Evolutionary conservation across 2,888 invertebrate species (phyloP).

Genomic region (Notocelia uddmanniana): DNA sequence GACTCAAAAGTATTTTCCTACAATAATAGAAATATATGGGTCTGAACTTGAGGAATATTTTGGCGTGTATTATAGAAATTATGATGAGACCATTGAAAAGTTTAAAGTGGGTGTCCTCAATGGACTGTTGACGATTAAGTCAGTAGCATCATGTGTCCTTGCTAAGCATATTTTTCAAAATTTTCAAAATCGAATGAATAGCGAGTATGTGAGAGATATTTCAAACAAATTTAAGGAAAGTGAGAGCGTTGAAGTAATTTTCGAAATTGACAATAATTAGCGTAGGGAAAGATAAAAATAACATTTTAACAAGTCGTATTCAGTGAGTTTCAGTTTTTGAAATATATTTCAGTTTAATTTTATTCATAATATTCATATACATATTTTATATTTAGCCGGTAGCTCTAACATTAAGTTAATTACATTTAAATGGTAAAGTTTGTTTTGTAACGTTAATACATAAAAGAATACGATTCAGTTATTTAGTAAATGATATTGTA

Average conservation of each 20-base stretch:
- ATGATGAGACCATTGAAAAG: constrained; percentile 1
- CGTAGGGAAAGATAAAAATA: no score
- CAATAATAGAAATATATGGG: constrained; percentile 60
- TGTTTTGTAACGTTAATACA: no score
- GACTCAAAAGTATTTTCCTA: constrained; percentile 58
- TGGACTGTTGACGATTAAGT: not conserved
- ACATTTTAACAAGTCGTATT: no score
- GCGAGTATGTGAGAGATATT: not conserved
- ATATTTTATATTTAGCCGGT: no score
- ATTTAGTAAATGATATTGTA: no score
- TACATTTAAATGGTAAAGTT: no score
- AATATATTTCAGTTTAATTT: no score
- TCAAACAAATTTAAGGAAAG: not conserved
- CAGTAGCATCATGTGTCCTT: not conserved
- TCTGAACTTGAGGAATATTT: constrained; percentile 53
- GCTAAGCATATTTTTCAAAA: not conserved
- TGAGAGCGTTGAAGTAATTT: not conserved
- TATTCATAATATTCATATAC: no score
- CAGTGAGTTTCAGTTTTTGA: no score
- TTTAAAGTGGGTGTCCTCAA: constrained; percentile 7
- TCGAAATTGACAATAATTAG: not conserved
- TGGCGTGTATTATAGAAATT: not conserved
- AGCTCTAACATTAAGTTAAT: no score
- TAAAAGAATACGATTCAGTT: no score
- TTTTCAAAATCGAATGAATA: not conserved